Evolutionary conservation across 2,888 invertebrate genomes (phyloP).

Genomic region (Orchesellides sinensis): DNA sequence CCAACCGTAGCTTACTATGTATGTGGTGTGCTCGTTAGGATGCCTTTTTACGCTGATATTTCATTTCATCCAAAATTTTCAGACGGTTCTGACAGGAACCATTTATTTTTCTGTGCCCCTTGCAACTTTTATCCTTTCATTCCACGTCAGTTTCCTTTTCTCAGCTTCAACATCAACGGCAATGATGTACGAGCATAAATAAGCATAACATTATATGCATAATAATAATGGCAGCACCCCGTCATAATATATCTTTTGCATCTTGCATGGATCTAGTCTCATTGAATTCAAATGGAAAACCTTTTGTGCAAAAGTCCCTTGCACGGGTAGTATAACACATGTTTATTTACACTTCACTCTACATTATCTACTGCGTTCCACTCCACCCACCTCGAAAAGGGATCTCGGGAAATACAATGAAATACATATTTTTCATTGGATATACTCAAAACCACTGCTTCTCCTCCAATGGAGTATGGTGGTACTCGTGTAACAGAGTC

Average conservation of each 20-base stretch:
- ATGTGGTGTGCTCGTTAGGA: background rate
- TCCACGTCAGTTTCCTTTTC: constrained; percentile 27
- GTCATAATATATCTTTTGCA: constrained; percentile 51
- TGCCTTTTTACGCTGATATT: constrained; percentile 50
- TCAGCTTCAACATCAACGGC: background rate
- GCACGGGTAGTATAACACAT: constrained; percentile 69
- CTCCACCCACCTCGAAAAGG: constrained; percentile 44
- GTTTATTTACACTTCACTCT: constrained; percentile 69
- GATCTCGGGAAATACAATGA: constrained; percentile 17
- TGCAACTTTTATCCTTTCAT: constrained; percentile 48
- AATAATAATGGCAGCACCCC: constrained; percentile 60
- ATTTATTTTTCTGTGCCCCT: constrained; percentile 45
- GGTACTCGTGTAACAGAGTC: background rate
- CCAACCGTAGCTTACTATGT: background rate
- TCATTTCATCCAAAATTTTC: constrained; percentile 47
- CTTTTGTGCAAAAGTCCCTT: constrained; percentile 41
- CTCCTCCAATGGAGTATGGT: constrained; percentile 14
- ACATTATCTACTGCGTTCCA: constrained; percentile 53
- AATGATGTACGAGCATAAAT: constrained; percentile 49
- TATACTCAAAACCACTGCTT: constrained; percentile 11
- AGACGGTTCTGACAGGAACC: constrained; percentile 45
- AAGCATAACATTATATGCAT: constrained; percentile 45
- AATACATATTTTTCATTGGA: constrained; percentile 17
- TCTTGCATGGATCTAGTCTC: constrained; percentile 54
- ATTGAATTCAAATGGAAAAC: constrained; percentile 64